Evolutionary conservation across 2,888 invertebrate species (phyloP).

Genomic region (Drosophila falleni): DNA sequence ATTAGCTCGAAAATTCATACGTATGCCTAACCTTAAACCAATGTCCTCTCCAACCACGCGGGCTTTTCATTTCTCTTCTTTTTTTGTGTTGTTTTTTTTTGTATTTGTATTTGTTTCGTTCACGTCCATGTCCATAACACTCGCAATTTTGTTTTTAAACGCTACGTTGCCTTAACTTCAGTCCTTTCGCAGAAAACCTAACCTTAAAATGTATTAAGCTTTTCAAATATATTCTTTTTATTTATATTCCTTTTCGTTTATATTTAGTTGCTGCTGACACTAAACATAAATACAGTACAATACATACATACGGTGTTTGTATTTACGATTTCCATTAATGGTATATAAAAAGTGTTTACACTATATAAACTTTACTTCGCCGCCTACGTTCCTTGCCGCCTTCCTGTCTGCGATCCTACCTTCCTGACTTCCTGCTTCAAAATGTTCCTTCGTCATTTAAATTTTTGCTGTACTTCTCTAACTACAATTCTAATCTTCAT

Average conservation of each 20-base stretch:
- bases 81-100: constrained; percentile 1
- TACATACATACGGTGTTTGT: constrained; percentile 55
- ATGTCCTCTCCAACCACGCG: constrained; percentile 60
- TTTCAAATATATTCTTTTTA: constrained; percentile 41
- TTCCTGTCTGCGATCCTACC: constrained; percentile 17
- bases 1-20: constrained; percentile 72
- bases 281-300: constrained; percentile 75
- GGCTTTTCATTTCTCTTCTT: constrained; percentile 11
- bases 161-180: constrained; percentile 84
- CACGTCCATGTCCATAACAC: constrained; percentile 79
- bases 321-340: constrained; percentile 32
- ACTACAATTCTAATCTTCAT: constrained; percentile 67
- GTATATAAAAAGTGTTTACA: constrained; percentile 55
- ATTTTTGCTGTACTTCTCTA: constrained; percentile 41
- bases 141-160: constrained; percentile 80
- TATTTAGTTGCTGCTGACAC: constrained; percentile 61
- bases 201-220: constrained; percentile 79
- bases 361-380: constrained; percentile 43
- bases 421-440: constrained; percentile 10
- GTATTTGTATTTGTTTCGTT: constrained; percentile 38
- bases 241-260: constrained; percentile 33
- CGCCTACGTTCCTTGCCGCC: constrained; percentile 16
- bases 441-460: constrained; percentile 35
- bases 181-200: constrained; percentile 83
- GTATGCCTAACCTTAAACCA: constrained; percentile 74